Evolutionary conservation across 2,797 vertebrate genomes (phyloP).

Genomic region (Helicolenus hilgendorfi): DNA sequence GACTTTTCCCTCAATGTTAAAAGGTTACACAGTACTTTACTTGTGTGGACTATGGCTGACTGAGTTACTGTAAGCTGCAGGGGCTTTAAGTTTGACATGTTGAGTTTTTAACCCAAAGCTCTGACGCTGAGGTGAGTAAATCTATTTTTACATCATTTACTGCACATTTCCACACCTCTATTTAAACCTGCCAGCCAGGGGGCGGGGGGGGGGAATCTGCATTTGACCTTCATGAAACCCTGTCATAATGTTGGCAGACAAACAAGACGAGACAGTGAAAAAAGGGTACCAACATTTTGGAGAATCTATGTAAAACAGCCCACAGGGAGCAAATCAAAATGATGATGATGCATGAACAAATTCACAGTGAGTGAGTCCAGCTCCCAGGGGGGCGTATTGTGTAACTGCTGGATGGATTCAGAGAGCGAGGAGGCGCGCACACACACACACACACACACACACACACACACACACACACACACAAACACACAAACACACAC

Average conservation of each 20-base stretch:
- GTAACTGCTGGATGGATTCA: constrained; percentile 79
- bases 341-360: constrained; percentile 69
- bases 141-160: not conserved
- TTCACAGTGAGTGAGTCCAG: constrained; percentile 55
- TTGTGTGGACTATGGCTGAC: not conserved
- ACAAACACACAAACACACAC: not conserved
- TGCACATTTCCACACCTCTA: not conserved
- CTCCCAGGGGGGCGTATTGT: constrained; percentile 76
- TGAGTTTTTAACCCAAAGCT: no score
- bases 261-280: constrained; percentile 3
- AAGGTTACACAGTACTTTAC: constrained; percentile 25
- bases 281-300: not conserved
- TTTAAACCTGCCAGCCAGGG: not conserved
- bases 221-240: constrained; percentile 47
- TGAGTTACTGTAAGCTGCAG: not conserved
- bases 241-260: constrained; percentile 9
- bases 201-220: not conserved
- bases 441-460: not conserved
- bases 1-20: constrained; percentile 60
- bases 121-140: not conserved
- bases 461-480: not conserved
- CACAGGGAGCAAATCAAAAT: constrained; percentile 45
- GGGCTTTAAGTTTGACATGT: no score
- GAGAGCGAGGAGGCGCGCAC: constrained; percentile 39
- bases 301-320: constrained; percentile 37